Evolutionary conservation across 2,113 vertebrate species (phyloP).

Genomic region (Panthera tigris): DNA sequence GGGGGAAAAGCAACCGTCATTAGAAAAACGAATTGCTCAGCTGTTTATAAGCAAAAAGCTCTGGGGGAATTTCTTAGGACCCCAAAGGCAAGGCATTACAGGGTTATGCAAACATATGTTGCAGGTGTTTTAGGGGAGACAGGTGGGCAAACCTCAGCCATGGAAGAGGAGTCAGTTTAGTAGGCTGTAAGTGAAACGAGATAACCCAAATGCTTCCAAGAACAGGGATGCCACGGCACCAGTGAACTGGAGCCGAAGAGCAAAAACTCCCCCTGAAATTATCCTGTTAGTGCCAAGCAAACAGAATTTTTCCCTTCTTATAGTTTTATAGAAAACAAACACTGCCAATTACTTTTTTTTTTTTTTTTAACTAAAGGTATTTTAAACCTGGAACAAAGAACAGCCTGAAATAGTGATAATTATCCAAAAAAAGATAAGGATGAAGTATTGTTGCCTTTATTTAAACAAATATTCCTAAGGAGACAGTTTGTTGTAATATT

Average conservation of each 20-base stretch:
- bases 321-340: constrained; percentile 77
- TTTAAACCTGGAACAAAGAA: constrained; percentile 82
- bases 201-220: constrained; percentile 81
- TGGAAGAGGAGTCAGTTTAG: constrained; percentile 79
- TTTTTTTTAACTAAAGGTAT: constrained; percentile 65
- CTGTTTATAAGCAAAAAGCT: constrained; percentile 88
- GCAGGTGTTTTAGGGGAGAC: constrained; percentile 87
- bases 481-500: constrained; percentile 77
- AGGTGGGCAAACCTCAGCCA: constrained; percentile 86
- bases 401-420: constrained; percentile 78
- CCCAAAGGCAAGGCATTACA: constrained; percentile 85
- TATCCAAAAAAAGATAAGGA: constrained; percentile 76
- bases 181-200: constrained; percentile 83
- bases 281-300: constrained; percentile 74
- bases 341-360: constrained; percentile 57
- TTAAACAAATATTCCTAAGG: constrained; percentile 83
- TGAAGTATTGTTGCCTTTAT: constrained; percentile 77
- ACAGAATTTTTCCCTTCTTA: constrained; percentile 46
- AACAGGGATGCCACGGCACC: constrained; percentile 75
- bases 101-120: constrained; percentile 88
- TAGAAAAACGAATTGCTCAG: constrained; percentile 88
- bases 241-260: constrained; percentile 64
- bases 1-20: constrained; percentile 84
- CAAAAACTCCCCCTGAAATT: constrained; percentile 78
- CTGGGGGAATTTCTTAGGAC: constrained; percentile 85